Evolutionary conservation across 2,888 invertebrate species (phyloP), one percentile per base, ranked within the genome.

Genomic region (Coelopa pilipes): DNA sequence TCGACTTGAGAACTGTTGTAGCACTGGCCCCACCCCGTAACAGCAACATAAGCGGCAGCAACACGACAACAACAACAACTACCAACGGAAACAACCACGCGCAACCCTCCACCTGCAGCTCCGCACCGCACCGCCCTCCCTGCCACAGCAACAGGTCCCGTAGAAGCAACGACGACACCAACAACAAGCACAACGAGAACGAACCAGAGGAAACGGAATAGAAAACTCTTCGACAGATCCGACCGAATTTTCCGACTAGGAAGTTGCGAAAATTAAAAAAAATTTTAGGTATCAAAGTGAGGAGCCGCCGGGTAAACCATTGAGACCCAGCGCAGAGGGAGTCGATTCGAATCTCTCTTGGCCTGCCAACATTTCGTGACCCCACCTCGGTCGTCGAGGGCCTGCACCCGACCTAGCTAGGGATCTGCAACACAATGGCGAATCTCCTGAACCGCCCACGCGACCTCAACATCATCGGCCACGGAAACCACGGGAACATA

Each of bases 401-500:
- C 34, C 4, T 34, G 34, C 4, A 34, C 34, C 34, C 57, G 1
- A 2, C 21, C 21, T 57, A 1, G 21, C 19, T n/a, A n/a, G n/a
- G n/a, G n/a, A n/a, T n/a, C n/a, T 24, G 1, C 34, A 21, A 15
- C 11, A 7, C 1, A 60, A 76, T 77, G 70, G 73, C 63, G 19
- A 74, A 76, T 70, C 67, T 75, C 62, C 24, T 70, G 72, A 75
- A 77, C 75, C 77, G 75, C 60, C 63, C 60, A 19, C 76, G 75
- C 21, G 75, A 75, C 34, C 34, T 4, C 34, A 77, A 78, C 75
- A 15, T 72, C 53, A 68, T 77, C 19, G 55, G 21, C 49, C 63
- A 70, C 75, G 50, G 65, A 73, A 78, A 76, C 46, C 79, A 79
- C 72, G 77, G 78, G 12, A 78, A 79, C 49, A 74, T 80, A 63